phyloP scores from a whole-genome alignment of 1,140 invertebrate genomes.

The Homalodisca vitripennis region DNA sequence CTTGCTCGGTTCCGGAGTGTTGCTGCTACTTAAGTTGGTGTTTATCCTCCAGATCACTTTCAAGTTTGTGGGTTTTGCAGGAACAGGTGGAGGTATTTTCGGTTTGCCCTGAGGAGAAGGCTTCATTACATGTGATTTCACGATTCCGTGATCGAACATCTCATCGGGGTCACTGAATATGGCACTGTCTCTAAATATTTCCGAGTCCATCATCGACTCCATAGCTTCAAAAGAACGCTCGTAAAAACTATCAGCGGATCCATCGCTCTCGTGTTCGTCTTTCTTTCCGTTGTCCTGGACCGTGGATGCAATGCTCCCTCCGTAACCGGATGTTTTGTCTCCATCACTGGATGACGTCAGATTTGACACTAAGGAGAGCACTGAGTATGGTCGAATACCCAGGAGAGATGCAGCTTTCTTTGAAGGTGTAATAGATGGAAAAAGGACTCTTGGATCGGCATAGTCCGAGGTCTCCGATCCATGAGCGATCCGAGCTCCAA shows the following conservation, averaged over 20 bases:
- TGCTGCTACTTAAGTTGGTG: neutral
- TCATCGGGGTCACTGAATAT: slow-evolving; percentile 77
- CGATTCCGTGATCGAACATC: slow-evolving; percentile 33
- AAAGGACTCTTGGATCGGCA: slow-evolving; percentile 69
- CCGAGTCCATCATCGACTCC: slow-evolving; percentile 57
- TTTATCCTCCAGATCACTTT: slow-evolving; percentile 38
- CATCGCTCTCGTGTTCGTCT: slow-evolving; percentile 47
- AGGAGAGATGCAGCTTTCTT: slow-evolving; percentile 50
- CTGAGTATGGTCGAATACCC: slow-evolving; percentile 40
- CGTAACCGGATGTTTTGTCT: slow-evolving; percentile 48
- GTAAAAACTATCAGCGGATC: slow-evolving; percentile 65
- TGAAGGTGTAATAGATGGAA: slow-evolving; percentile 53
- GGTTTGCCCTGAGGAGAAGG: slow-evolving; percentile 9
- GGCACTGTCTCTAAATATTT: slow-evolving; percentile 76
- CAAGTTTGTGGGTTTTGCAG: slow-evolving; percentile 43
- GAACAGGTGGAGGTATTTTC: slow-evolving; percentile 48
- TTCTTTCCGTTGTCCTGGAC: slow-evolving; percentile 30
- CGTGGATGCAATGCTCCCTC: slow-evolving; percentile 44
- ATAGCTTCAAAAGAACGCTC: slow-evolving; percentile 75
- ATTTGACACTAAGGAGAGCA: slow-evolving; percentile 52
- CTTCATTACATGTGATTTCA: neutral
- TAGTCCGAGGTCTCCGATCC: slow-evolving; percentile 64
- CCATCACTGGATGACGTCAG: slow-evolving; percentile 63
- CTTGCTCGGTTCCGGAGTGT: neutral
- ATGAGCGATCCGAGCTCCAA: slow-evolving; percentile 82